phyloP scores from a whole-genome alignment of 1,140 invertebrate genomes.

The Lepidostoma basale region DNA sequence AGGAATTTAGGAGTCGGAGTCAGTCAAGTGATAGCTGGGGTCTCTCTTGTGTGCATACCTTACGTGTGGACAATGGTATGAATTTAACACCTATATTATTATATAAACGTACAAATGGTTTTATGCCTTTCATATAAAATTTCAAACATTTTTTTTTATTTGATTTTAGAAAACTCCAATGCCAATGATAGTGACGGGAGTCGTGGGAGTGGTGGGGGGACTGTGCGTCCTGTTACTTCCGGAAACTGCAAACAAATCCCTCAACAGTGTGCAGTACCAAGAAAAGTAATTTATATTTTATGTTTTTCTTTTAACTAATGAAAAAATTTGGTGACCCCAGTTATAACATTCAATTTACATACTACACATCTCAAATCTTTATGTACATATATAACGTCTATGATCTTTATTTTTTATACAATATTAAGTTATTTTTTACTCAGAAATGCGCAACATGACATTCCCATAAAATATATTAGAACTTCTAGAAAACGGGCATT shows the following conservation, averaged over 20 bases:
- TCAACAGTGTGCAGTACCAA: slow-evolving; percentile 30
- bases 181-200: slow-evolving; percentile 68
- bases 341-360: too few species aligned
- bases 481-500: too few species aligned
- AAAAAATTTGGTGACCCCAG: too few species aligned
- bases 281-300: slow-evolving; percentile 24
- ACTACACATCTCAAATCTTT: too few species aligned
- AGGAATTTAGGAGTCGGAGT: slow-evolving; percentile 75
- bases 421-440: too few species aligned
- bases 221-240: slow-evolving; percentile 65
- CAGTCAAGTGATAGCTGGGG: slow-evolving; percentile 71
- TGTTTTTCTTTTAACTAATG: not conserved
- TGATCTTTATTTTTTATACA: too few species aligned
- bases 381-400: too few species aligned
- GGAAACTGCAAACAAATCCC: slow-evolving; percentile 58
- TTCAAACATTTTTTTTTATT: not conserved
- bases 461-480: too few species aligned
- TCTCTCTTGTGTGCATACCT: slow-evolving; percentile 73
- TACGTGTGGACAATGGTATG: slow-evolving; percentile 73
- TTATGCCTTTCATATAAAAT: not conserved
- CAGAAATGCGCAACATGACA: too few species aligned
- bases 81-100: not conserved
- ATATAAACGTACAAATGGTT: too few species aligned
- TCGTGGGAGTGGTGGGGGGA: slow-evolving; percentile 66
- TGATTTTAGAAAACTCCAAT: slow-evolving; percentile 54